These are phyloP conservation scores for Heliconius congener DNA, from an alignment of 1,140 invertebrate species.

Conservation along the genomic window DNA sequence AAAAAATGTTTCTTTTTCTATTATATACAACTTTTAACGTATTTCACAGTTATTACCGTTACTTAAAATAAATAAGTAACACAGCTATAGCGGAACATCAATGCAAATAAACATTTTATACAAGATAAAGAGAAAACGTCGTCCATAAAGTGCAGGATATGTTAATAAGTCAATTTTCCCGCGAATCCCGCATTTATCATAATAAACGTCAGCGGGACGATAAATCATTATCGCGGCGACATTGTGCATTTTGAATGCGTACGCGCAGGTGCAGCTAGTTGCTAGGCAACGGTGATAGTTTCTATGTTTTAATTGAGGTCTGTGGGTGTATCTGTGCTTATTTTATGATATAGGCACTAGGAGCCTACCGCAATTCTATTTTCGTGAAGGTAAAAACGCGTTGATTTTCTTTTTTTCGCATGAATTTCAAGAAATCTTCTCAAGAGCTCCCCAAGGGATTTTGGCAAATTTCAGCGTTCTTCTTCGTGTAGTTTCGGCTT, in stretches of 20 bases:
- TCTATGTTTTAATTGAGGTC: not conserved
- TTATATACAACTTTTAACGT: no score
- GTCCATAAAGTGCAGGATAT: slow-evolving; percentile 7
- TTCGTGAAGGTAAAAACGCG: no score
- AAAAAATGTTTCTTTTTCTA: no score
- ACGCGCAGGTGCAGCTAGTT: slow-evolving; percentile 1
- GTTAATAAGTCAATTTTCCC: slow-evolving; percentile 21
- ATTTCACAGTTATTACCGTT: not conserved
- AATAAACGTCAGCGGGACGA: slow-evolving; percentile 28
- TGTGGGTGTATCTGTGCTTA: not conserved
- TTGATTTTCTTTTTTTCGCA: no score
- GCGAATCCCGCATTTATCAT: slow-evolving; percentile 26
- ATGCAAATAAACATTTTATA: slow-evolving; percentile 5
- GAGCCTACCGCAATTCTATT: no score
- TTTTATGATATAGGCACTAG: not conserved
- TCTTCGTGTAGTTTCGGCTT: no score
- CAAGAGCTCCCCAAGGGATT: no score
- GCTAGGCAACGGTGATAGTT: not conserved
- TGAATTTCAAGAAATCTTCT: no score
- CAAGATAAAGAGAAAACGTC: slow-evolving; percentile 7
- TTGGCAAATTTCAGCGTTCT: no score
- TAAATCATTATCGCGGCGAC: slow-evolving; percentile 24
- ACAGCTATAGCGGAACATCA: not conserved
- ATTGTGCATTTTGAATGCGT: slow-evolving; percentile 13
- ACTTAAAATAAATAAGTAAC: not conserved